Percentiles rank a stretch among this genome's conserved stretches.
phyloP scores from a whole-genome alignment of 2,113 vertebrate genomes.

The Chroicocephalus ridibundus region DNA sequence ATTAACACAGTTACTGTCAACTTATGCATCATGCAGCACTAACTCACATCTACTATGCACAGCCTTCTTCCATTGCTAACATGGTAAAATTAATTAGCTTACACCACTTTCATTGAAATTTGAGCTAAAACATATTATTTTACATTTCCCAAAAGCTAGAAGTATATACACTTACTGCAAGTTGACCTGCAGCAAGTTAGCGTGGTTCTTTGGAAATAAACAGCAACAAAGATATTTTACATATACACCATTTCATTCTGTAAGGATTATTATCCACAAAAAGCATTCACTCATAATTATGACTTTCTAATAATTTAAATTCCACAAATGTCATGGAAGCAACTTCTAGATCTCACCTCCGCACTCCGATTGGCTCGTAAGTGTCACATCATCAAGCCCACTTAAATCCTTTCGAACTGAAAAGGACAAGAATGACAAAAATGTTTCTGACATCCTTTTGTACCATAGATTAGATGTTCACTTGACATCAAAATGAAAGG shows the following conservation, averaged over 20 bases:
- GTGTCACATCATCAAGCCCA: conserved; percentile 82
- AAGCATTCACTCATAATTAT: neutral
- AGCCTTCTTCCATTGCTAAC: neutral
- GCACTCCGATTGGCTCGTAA: conserved; percentile 83
- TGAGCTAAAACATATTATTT: neutral
- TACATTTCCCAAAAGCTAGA: neutral
- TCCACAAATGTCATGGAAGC: neutral
- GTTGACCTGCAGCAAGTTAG: neutral
- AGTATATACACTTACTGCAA: neutral
- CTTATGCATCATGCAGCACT: neutral
- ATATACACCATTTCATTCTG: neutral
- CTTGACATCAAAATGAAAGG: neutral
- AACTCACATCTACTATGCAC: neutral
- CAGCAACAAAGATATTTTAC: neutral
- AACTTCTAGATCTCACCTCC: conserved; percentile 76
- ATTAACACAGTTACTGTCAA: neutral
- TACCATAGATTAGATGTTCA: neutral
- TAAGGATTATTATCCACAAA: neutral
- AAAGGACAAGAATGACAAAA: conserved; percentile 20
- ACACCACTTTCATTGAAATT: neutral
- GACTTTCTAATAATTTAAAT: neutral
- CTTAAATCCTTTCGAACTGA: conserved; percentile 84
- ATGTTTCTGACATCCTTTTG: neutral
- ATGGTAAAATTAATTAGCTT: neutral
- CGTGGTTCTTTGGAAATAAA: neutral